Conservation (phyloP, 1,140 invertebrate species). For the Eupeodes corollae region DNA sequence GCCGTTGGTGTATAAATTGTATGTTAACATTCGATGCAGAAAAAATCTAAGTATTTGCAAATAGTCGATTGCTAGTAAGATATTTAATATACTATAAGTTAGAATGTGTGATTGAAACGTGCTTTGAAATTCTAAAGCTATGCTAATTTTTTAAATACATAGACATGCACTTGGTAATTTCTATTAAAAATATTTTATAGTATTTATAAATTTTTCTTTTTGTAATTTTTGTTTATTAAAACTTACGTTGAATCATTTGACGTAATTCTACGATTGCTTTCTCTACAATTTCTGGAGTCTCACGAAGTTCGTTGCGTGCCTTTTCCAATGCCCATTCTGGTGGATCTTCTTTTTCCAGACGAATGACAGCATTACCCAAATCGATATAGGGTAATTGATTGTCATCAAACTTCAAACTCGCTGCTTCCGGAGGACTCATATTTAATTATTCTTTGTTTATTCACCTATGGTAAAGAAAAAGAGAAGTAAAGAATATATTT, state of each 20-base stretch:
- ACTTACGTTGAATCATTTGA: constrained; percentile 37
- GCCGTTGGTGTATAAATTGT: no score
- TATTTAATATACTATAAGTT: neutral
- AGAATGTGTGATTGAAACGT: neutral
- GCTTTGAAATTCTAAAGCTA: neutral
- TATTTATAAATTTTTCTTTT: neutral
- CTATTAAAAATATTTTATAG: neutral
- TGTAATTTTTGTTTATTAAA: no score
- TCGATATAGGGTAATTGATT: constrained; percentile 42
- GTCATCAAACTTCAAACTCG: constrained; percentile 37
- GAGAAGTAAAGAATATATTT: no score
- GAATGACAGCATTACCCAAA: constrained; percentile 39
- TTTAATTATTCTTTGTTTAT: no score
- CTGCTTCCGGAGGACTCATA: constrained; percentile 9
- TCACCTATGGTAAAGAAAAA: no score
- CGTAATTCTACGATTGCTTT: constrained; percentile 47
- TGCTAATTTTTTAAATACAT: no score
- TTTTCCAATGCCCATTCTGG: constrained; percentile 40
- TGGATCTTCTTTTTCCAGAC: constrained; percentile 40
- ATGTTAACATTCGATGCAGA: no score
- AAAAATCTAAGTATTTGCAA: neutral
- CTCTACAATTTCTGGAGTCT: constrained; percentile 51
- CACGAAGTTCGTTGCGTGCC: constrained; percentile 53
- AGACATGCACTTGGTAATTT: no score
- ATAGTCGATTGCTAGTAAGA: neutral